phyloP scores from a whole-genome alignment of 2,797 vertebrate genomes.

The Pseudopleuronectes americanus region DNA sequence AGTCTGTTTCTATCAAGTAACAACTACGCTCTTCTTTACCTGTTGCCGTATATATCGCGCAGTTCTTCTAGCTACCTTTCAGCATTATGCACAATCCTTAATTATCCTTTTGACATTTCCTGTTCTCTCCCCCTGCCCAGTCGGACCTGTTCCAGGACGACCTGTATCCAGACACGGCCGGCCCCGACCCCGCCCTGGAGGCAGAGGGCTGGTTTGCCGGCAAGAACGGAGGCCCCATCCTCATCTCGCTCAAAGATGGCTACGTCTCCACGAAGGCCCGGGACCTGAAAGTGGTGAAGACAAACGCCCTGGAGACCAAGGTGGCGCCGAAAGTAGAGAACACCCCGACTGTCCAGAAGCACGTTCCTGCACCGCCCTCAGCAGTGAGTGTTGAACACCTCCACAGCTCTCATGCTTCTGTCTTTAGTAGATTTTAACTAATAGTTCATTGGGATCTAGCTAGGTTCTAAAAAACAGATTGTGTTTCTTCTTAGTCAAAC shows the following conservation, averaged over 20 bases:
- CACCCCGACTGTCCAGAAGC: constrained; percentile 85
- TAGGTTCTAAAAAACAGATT: not conserved
- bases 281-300: constrained; percentile 95
- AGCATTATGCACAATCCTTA: not conserved
- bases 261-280: constrained; percentile 94
- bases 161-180: constrained; percentile 94
- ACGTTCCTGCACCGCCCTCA: constrained; percentile 80
- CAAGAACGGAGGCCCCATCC: constrained; percentile 92
- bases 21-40: not conserved
- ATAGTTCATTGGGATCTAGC: not conserved
- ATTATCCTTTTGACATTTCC: not conserved
- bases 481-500: not conserved
- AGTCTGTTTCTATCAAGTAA: constrained; percentile 1
- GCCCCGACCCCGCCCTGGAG: constrained; percentile 94
- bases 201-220: constrained; percentile 97
- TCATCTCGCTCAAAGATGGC: constrained; percentile 95
- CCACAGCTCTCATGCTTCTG: too few species aligned
- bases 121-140: constrained; percentile 69
- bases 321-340: constrained; percentile 88
- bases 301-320: constrained; percentile 94
- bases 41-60: not conserved
- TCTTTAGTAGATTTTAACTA: too few species aligned
- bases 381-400: constrained; percentile 76
- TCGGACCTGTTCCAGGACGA: constrained; percentile 99
- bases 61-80: not conserved